Evolutionary conservation across 1,140 invertebrate genomes (phyloP).

Genomic region (Drosophila obscura): DNA sequence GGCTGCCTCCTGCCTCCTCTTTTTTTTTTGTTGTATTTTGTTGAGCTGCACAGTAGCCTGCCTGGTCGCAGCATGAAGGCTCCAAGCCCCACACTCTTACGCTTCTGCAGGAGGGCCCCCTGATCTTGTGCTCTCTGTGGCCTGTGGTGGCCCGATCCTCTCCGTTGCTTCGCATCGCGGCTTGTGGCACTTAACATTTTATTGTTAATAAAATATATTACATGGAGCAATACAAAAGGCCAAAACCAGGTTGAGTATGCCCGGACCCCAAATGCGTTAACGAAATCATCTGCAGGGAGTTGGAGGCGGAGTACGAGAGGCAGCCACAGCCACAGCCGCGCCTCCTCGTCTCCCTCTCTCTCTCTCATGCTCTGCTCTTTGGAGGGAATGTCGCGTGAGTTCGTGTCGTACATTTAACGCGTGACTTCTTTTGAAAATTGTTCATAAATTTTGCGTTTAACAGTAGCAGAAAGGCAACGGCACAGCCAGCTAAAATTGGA

Average conservation of each 20-base stretch:
- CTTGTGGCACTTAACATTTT: constrained; percentile 80
- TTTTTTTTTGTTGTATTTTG: constrained; percentile 41
- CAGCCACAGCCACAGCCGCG: constrained; percentile 39
- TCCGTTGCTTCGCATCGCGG: constrained; percentile 7
- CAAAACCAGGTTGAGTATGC: constrained; percentile 43
- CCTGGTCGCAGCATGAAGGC: constrained; percentile 53
- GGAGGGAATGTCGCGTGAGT: constrained; percentile 67
- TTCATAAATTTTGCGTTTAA: constrained; percentile 81
- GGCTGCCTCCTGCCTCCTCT: neutral
- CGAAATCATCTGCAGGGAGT: constrained; percentile 65
- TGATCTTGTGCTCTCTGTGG: neutral
- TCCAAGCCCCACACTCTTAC: constrained; percentile 34
- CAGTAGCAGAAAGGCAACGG: constrained; percentile 71
- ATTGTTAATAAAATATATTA: constrained; percentile 83
- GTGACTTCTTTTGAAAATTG: constrained; percentile 76
- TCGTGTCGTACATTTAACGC: constrained; percentile 80
- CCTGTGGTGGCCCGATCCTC: constrained; percentile 5
- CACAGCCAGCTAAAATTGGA: constrained; percentile 39
- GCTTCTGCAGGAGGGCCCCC: constrained; percentile 19
- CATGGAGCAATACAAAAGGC: constrained; percentile 77
- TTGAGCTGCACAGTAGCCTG: constrained; percentile 60
- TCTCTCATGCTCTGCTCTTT: constrained; percentile 1
- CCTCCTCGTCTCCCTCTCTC: neutral
- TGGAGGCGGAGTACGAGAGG: no score
- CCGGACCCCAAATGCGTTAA: constrained; percentile 69